Percentiles rank a stretch among this genome's conserved stretches.
These are phyloP conservation scores for Rhinolophus ferrumequinum DNA, from an alignment of 2,113 vertebrate species.

Conservation along the genomic window DNA sequence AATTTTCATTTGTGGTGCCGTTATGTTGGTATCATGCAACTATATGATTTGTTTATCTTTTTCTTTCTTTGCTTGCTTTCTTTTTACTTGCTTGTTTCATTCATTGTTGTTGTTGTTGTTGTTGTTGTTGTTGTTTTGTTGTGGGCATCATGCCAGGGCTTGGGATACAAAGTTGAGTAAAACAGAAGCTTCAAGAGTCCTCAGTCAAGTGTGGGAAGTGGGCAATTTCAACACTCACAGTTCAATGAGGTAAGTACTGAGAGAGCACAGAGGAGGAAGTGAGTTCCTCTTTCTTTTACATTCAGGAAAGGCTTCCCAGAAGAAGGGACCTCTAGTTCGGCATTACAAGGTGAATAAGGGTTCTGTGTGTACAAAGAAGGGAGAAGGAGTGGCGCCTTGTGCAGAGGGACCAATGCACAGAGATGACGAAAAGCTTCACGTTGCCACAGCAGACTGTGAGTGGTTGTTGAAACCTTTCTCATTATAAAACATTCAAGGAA, in stretches of 20 bases:
- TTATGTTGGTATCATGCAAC: not conserved
- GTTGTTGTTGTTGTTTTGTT: not conserved
- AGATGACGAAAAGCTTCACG: not conserved
- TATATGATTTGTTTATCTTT: not conserved
- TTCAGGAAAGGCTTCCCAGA: not conserved
- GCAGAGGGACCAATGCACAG: not conserved
- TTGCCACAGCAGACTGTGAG: not conserved
- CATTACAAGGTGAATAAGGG: not conserved
- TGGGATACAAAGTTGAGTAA: not conserved
- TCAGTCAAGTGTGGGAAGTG: not conserved
- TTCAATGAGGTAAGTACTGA: not conserved
- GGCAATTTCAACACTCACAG: not conserved
- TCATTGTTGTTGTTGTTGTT: not conserved
- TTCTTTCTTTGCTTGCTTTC: not conserved
- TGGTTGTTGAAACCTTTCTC: not conserved
- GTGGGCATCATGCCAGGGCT: not conserved
- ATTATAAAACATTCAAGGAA: not conserved
- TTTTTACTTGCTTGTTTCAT: not conserved
- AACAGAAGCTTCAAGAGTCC: not conserved
- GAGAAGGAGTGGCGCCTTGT: not conserved
- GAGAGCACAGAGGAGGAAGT: not conserved
- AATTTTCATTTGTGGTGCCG: not conserved
- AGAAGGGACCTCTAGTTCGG: not conserved
- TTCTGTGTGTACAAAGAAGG: not conserved
- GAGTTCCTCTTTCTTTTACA: not conserved